Evolutionary conservation across 2,888 invertebrate species (phyloP).

Genomic region (Ennomos fuscantarius): DNA sequence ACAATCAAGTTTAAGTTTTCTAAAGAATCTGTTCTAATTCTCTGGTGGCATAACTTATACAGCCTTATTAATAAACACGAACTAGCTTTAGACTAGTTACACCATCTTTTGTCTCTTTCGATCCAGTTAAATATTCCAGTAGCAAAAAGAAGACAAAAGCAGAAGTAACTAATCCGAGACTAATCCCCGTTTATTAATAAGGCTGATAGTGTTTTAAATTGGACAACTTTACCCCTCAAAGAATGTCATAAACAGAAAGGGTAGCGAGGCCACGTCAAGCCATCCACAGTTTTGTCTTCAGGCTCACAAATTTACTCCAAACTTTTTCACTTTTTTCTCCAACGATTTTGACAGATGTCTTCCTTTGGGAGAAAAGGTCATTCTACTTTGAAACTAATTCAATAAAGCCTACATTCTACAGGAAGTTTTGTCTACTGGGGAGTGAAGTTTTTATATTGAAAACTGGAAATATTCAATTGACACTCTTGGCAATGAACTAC

Average conservation of each 20-base stretch:
- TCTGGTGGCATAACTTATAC: constrained; percentile 8
- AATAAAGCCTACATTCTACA: constrained; percentile 40
- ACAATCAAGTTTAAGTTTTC: no score
- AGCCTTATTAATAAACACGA: no score
- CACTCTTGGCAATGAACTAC: not conserved
- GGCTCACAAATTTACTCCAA: constrained; percentile 44
- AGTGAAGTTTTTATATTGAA: constrained; percentile 22
- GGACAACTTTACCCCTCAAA: constrained; percentile 25
- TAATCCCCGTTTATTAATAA: no score
- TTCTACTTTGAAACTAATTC: constrained; percentile 49
- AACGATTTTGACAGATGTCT: constrained; percentile 55
- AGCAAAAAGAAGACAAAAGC: no score
- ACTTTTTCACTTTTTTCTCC: constrained; percentile 46
- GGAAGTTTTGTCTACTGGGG: constrained; percentile 33
- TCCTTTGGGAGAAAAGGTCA: constrained; percentile 47
- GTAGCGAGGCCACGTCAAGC: constrained; percentile 26
- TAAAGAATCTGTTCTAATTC: not conserved
- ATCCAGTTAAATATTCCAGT: no score
- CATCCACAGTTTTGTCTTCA: constrained; percentile 41
- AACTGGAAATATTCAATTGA: constrained; percentile 20
- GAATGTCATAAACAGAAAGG: constrained; percentile 30
- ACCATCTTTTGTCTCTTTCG: no score
- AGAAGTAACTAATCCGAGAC: no score
- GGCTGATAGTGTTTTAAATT: constrained; percentile 32
- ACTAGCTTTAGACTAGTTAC: no score